A percentile compares a stretch with the other conserved stretches of the same genome.
Evolutionary conservation across 2,888 invertebrate genomes (phyloP).

Genomic region (Habrosyne pyritoides): DNA sequence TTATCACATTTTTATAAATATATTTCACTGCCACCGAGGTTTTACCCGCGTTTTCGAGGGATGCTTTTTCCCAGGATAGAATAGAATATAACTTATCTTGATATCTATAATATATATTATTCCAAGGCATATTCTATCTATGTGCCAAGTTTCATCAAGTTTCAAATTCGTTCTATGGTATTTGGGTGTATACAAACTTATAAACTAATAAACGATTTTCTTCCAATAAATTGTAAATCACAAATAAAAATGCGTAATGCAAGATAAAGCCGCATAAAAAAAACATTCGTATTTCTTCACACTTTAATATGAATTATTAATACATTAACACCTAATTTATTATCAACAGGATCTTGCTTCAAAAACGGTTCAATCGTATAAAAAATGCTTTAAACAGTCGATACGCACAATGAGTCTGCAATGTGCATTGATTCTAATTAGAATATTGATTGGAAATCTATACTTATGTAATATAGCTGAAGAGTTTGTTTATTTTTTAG

Average conservation of each 20-base stretch:
- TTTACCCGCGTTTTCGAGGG: no score
- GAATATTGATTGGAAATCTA: not conserved
- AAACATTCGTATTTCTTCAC: not conserved
- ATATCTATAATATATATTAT: no score
- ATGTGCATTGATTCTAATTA: not conserved
- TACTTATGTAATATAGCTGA: not conserved
- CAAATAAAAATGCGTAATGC: not conserved
- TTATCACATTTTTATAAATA: no score
- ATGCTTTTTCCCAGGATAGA: no score
- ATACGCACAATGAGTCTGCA: not conserved
- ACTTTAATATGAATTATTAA: not conserved
- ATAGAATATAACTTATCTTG: no score
- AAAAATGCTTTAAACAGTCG: not conserved
- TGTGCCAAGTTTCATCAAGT: not conserved
- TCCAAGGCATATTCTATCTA: no score
- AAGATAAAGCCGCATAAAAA: not conserved
- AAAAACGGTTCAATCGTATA: not conserved
- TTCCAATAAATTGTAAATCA: no score
- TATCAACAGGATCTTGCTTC: not conserved
- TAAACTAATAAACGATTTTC: no score
- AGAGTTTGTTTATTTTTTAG: no score
- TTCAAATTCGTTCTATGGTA: no score
- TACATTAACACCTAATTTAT: conserved; percentile 14
- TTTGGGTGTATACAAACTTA: no score
- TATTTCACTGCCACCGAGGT: no score